Evolutionary conservation across 1,140 invertebrate species (phyloP).

Genomic region (Pissodes strobi): DNA sequence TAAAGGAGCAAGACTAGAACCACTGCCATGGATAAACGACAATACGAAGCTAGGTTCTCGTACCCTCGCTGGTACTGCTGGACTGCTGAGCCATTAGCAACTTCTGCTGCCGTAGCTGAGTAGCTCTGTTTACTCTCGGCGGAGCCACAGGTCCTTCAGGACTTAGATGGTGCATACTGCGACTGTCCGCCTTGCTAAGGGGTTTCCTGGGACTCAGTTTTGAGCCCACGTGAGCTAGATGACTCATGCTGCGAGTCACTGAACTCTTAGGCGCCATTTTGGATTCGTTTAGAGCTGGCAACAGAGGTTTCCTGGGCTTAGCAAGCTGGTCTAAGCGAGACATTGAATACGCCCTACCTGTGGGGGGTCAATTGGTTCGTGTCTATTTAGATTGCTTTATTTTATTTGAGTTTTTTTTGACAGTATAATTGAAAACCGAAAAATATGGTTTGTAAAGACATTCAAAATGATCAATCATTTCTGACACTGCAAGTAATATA

Average conservation of each 20-base stretch:
- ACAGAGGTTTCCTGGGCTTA: slow-evolving; percentile 68
- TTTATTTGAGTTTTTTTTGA: no score
- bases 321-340: slow-evolving; percentile 84
- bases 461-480: no score
- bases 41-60: slow-evolving; percentile 31
- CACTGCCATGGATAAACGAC: slow-evolving; percentile 19
- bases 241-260: slow-evolving; percentile 70
- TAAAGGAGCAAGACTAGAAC: slow-evolving; percentile 25
- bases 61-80: slow-evolving; percentile 49
- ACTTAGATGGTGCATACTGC: slow-evolving; percentile 71
- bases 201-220: slow-evolving; percentile 44
- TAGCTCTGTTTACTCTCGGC: slow-evolving; percentile 51
- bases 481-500: no score
- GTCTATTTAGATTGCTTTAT: no score
- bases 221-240: slow-evolving; percentile 59
- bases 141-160: slow-evolving; percentile 49
- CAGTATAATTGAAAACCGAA: no score
- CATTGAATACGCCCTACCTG: slow-evolving; percentile 87
- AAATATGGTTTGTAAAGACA: no score
- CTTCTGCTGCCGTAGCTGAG: slow-evolving; percentile 53
- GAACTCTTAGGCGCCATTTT: slow-evolving; percentile 48
- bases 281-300: slow-evolving; percentile 59
- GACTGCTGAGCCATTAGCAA: slow-evolving; percentile 37
- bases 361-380: slow-evolving; percentile 6
- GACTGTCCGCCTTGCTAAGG: slow-evolving; percentile 53